A percentile compares a stretch with the other conserved stretches of the same genome.
phyloP scores from a whole-genome alignment of 2,113 vertebrate genomes.

The Laticauda laticaudata region DNA sequence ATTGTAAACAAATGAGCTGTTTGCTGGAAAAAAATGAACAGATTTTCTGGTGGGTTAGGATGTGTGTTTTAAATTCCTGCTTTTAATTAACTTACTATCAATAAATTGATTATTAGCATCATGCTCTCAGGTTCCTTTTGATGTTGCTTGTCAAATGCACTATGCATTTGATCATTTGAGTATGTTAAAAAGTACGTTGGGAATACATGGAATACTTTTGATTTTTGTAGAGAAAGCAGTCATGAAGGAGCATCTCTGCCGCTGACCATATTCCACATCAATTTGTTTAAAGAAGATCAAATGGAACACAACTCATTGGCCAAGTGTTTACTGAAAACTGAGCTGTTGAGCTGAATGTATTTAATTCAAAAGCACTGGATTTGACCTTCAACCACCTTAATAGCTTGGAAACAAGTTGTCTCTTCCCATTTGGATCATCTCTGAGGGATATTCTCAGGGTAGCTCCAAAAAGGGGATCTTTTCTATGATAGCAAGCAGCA shows the following conservation, averaged over 20 bases:
- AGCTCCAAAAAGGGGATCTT: background rate
- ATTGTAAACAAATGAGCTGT: background rate
- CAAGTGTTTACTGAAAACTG: background rate
- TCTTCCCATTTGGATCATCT: background rate
- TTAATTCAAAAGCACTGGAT: background rate
- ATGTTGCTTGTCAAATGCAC: background rate
- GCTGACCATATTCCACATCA: background rate
- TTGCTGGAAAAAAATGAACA: background rate
- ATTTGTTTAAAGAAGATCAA: background rate
- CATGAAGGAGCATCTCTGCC: background rate
- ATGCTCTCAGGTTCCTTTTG: background rate
- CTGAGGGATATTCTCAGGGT: background rate
- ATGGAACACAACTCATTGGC: background rate
- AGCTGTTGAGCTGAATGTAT: background rate
- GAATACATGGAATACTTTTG: fast-evolving
- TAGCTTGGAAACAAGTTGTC: background rate
- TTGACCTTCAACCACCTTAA: background rate
- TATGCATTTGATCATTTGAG: fast-evolving
- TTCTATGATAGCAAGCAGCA: background rate
- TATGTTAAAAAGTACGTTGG: background rate
- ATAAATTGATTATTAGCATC: slow-evolving; percentile 16
- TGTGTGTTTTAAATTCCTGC: background rate
- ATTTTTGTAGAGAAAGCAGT: background rate
- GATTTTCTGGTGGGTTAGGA: background rate
- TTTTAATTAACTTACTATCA: slow-evolving; percentile 19